Base-by-base conservation (phyloP, 2,888 invertebrate species). In the Nomada ruficornis region DNA sequence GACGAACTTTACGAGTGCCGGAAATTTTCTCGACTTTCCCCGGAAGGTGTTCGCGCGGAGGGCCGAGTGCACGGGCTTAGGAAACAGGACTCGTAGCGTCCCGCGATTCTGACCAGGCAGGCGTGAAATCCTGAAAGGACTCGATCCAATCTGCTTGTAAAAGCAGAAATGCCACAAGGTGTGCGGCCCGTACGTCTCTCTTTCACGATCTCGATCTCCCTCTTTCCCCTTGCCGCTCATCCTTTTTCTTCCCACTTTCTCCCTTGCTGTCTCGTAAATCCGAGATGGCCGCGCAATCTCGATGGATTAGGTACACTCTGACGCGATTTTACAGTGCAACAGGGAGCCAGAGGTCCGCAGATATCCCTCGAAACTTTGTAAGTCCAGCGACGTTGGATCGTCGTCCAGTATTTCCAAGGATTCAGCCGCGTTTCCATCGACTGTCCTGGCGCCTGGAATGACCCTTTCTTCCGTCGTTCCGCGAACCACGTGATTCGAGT, bases 91-190 rank as follows among this genome's bases (percentile, higher is more conserved):
- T 64, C 47, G 78, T 64, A 54, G 70, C 85, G 71, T 77, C 80
- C 77, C 83, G 82, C 86, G 88, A 67, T 77, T 74, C 71, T 55
- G 77, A n/a, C 55, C 63, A 63, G 71, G 67, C 69, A 62, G 71
- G 70, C 82, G 81, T 85, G 82, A 87, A 85, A 89, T 81, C 82
- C 85, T 67, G 63, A 54, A 59, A 74, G 82, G 76, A 72, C 79
- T 23, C 50, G 81, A 89, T 87, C 84, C 88, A 87, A 89, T 88
- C 87, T 88, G 87, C 84, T 89, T 89, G 88, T 87, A 87, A 89
- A 88, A 89, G 87, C 89, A 82, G 89, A 74, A 88, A 87, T 85
- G 82, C 71, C 65, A 71, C 67, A 55, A 60, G n/a, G 63, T 62
- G 83, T 60, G 63, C 57, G 36, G 54, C 57, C 36, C 18, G 44